phyloP scores from a whole-genome alignment of 2,113 vertebrate genomes.

The Lipotes vexillifer region DNA sequence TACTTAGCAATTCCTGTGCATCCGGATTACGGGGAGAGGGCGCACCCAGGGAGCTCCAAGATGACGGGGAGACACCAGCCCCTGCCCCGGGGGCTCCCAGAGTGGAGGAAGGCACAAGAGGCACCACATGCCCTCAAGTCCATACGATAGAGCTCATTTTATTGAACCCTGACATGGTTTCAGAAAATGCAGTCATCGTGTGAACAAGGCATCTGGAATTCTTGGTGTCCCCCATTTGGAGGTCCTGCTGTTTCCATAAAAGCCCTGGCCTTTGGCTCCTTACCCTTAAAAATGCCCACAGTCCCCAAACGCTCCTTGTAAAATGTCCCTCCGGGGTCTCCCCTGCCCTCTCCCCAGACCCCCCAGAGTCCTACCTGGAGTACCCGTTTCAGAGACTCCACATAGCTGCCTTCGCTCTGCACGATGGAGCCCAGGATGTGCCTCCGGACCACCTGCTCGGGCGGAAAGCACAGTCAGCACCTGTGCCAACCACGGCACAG shows the following conservation, averaged over 20 bases:
- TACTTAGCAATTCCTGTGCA: not conserved
- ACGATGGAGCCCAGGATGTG: slow-evolving; percentile 95
- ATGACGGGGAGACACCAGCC: rapidly evolving
- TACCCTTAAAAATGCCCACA: not conserved
- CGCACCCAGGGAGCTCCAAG: not conserved
- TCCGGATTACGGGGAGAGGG: not conserved
- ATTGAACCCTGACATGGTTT: not conserved
- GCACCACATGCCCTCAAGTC: rapidly evolving
- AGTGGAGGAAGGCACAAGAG: not conserved
- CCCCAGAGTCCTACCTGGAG: slow-evolving; percentile 83
- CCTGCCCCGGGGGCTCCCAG: not conserved
- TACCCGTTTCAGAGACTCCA: slow-evolving; percentile 91
- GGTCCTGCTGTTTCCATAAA: not conserved
- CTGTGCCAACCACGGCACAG: rapidly evolving
- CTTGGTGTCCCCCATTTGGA: not conserved
- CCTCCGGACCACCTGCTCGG: slow-evolving; percentile 88
- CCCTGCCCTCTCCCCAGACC: not conserved
- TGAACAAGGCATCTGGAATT: not conserved
- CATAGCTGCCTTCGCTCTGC: slow-evolving; percentile 93
- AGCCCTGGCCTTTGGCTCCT: not conserved
- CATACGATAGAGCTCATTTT: not conserved
- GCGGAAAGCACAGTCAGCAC: not conserved
- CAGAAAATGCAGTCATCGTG: not conserved
- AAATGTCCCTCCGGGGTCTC: rapidly evolving
- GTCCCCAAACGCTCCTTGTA: not conserved